Base-by-base conservation (phyloP, 2,797 vertebrate species). In the Notamacropus eugenii region DNA sequence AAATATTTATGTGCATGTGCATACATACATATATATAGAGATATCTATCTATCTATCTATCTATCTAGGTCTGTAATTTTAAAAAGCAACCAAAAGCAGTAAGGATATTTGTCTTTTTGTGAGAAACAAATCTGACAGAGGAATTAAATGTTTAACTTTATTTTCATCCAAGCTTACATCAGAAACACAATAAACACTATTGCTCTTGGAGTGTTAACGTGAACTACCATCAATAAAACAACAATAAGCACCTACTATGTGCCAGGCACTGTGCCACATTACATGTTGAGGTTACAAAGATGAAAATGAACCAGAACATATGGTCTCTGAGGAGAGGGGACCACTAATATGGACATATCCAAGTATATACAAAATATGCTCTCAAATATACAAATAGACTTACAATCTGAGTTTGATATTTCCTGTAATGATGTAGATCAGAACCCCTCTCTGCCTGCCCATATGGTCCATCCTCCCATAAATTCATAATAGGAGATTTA, bases 41-140 rank as follows among this genome's bases (percentile, higher is more conserved):
- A 54, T 12, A 54, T 54, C 8, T 54, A 13, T 54, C 10, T 54
- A 13, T 55, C 93, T 92, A 54, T 90, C 10, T 55, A 55, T 55
- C 93, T 93, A 55, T 90, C 12, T 1, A 40, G 24, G 31, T 91
- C 31, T 87, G 5, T 58, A 93, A 55, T 57, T 82, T 74, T 46
- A 11, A 67, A 67, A 87, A 87, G 40, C 40, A 87, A 87, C 46
- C 19, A 50, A 50, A 82, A 24, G 8, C 62, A 5, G 14, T 67
- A 67, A 16, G 58, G 50, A 93, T 2, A 16, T 29, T 90, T 94
- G 29, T 93, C n/a, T 87, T 87, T 46, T 50, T 87, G 22, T 91
- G 82, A 91, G 93, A 67, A 93, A 92, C 9, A 96, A 40, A 9
- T 91, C 14, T 95, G 95, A 92, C n/a, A 94, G 93, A 94, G 24